phyloP scores from a whole-genome alignment of 2,113 vertebrate genomes.

The Lophochroa leadbeateri region DNA sequence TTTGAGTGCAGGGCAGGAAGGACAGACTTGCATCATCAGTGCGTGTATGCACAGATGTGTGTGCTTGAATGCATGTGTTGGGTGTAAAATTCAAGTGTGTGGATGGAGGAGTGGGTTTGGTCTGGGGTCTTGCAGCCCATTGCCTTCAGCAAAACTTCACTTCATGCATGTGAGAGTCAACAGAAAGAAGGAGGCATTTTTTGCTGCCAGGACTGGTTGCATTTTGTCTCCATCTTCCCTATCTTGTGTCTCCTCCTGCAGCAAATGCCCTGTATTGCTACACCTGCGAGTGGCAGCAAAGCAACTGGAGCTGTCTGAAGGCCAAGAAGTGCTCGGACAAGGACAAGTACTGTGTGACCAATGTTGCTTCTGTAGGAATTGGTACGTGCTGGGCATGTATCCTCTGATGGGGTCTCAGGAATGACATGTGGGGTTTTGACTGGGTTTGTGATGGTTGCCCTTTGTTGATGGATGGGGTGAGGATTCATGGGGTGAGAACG shows the following conservation, averaged over 20 bases:
- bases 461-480: background rate
- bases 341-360: constrained; percentile 49
- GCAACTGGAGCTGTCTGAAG: constrained; percentile 58
- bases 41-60: accelerated
- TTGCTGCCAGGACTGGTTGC: background rate
- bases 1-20: background rate
- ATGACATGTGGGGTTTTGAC: background rate
- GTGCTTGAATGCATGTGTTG: background rate
- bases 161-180: accelerated
- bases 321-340: background rate
- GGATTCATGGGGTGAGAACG: background rate
- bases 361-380: background rate
- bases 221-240: background rate
- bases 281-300: constrained; percentile 31
- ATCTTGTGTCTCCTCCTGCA: background rate
- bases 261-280: constrained; percentile 45
- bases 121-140: background rate
- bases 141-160: background rate
- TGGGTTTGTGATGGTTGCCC: background rate
- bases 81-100: background rate
- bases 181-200: background rate
- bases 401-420: background rate
- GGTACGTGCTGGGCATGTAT: background rate
- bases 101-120: background rate
- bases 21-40: background rate